These are phyloP conservation scores for Tinea pellionella DNA, from an alignment of 2,888 invertebrate species.

Conservation along the genomic window DNA sequence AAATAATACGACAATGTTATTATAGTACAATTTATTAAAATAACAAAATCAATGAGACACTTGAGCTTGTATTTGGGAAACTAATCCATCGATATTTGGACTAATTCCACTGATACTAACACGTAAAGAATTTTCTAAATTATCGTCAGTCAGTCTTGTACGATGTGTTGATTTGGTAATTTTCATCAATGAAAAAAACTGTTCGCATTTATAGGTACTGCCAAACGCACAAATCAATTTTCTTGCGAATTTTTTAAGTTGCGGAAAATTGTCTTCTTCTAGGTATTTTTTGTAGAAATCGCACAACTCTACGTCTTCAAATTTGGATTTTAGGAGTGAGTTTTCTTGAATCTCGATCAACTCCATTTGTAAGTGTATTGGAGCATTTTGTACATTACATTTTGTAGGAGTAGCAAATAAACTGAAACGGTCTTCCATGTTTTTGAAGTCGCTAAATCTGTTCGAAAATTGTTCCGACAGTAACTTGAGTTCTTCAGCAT, in stretches of 20 bases:
- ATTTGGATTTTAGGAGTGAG: constrained; percentile 12
- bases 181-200: too few relatives aligned
- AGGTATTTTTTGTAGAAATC: constrained; percentile 15
- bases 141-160: too few relatives aligned
- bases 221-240: constrained; percentile 13
- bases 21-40: too few relatives aligned
- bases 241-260: constrained; percentile 14
- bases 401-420: constrained; percentile 17
- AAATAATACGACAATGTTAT: too few relatives aligned
- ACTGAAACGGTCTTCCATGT: constrained; percentile 16
- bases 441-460: constrained; percentile 15
- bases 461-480: constrained; percentile 17
- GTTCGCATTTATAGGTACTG: constrained; percentile 5
- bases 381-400: constrained; percentile 16
- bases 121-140: too few relatives aligned
- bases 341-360: constrained; percentile 16
- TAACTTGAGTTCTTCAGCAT: constrained; percentile 16
- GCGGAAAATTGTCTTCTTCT: constrained; percentile 14
- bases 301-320: constrained; percentile 14
- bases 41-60: too few relatives aligned
- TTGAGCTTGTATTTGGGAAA: too few relatives aligned
- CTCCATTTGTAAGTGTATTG: constrained; percentile 16
- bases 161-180: too few relatives aligned
- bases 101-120: too few relatives aligned
- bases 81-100: too few relatives aligned